Conservation (phyloP, 2,888 invertebrate genomes). For the Rhamphomyia laevipes region DNA sequence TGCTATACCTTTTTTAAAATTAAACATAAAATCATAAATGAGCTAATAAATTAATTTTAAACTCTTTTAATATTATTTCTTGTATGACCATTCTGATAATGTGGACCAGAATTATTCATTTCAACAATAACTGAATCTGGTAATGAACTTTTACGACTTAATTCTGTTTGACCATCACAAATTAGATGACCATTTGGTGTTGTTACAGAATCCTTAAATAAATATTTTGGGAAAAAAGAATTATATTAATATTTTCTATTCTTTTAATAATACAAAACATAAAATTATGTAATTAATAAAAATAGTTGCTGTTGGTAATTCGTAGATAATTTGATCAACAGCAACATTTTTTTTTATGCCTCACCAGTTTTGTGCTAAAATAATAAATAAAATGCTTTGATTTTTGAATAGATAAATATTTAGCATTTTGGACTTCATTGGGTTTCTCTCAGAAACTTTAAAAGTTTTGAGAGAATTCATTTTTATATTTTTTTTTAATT, state of each 20-base stretch:
- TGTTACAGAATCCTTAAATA: conserved; percentile 21
- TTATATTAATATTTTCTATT: no score
- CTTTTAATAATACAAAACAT: no score
- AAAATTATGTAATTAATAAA: no score
- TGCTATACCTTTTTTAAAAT: no score
- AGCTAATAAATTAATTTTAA: conserved; percentile 3
- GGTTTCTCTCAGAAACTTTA: no score
- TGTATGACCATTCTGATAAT: conserved; percentile 17
- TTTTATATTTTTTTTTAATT: not conserved
- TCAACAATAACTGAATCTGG: conserved; percentile 49
- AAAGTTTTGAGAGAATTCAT: not conserved
- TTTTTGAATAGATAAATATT: no score
- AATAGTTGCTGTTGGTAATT: no score
- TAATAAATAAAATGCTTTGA: no score
- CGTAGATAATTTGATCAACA: no score
- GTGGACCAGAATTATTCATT: conserved; percentile 34
- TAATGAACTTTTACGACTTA: conserved; percentile 40
- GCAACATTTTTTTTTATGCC: not conserved
- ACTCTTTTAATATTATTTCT: conserved; percentile 13
- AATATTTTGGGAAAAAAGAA: not conserved
- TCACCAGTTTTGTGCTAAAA: no score
- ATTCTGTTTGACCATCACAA: conserved; percentile 39
- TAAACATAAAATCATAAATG: no score
- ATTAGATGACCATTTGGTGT: conserved; percentile 42
- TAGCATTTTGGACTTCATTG: no score